Evolutionary conservation across 2,888 invertebrate genomes (phyloP), one percentile per base, ranked within the genome.

Genomic region (Amblyteles armatorius): DNA sequence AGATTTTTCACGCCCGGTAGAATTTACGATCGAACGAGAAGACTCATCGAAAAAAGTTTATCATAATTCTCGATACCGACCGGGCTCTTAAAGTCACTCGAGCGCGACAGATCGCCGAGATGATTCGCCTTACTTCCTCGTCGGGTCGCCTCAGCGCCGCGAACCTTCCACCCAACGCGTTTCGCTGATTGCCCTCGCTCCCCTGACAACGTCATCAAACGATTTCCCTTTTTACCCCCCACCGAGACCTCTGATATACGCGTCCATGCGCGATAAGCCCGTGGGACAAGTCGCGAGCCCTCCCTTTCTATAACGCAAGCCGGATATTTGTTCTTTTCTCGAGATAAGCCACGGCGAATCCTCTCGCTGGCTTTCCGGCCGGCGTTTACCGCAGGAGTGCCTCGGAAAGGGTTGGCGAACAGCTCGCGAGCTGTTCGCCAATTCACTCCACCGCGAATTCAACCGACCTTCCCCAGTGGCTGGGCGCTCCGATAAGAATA

Each of bases 401-500:
- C 55, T 55, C 36, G 48, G 48, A 55, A 76, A 78, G 79, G 71
- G 72, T 82, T 82, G 80, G 63, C 48, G 65, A 79, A 76, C 69
- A 68, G 26, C 68, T 40, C 73, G 73, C 60, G 65, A 83, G 77
- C 3, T 13, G 74, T 65, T 84, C 63, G 79, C 72, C 50, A 48
- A 22, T 72, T 40, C 78, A 78, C 74, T 81, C 63, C 76, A 79
- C 60, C 63, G 55, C 26, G 57, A 57, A 79, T 80, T 50, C 81
- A 73, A 78, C 79, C 22, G 36, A 68, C 44, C 72, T 7, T 7
- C 33, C 26, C n/a, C 84, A 83, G 76, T 76, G 88, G 86, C 88
- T 89, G 89, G 88, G 85, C 87, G 85, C 79, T 85, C 80, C 87
- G 90, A 91, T 91, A 91, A 91, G 90, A 90, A 90, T 91, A 91